Evolutionary conservation across 2,888 invertebrate genomes (phyloP), one percentile per base, ranked within the genome.

Genomic region (Tridacna gigas): DNA sequence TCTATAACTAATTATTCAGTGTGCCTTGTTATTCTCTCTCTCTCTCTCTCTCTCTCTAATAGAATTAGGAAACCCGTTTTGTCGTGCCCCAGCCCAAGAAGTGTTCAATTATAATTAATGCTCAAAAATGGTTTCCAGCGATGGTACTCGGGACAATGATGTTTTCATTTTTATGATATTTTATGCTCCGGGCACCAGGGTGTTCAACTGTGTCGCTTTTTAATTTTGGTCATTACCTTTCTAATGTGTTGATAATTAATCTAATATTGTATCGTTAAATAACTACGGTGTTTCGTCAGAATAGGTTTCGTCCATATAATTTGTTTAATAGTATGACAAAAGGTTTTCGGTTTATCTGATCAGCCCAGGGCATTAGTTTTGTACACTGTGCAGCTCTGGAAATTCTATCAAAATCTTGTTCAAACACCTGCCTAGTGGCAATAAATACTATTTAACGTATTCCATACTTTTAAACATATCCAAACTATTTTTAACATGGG

Each of bases 291-390:
- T 71, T 67, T 71, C 71, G 71, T 51, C 71, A 28, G 51, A 25
- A 20, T 28, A 22, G 26, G 71, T n/a, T 71, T 71, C 71, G 71
- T 51, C 48, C 71, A 51, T 79, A 76, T 84, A 84, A 84, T 82
- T 82, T 84, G 79, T 77, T 84, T 84, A 77, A 84, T 79, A 84
- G 84, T 84, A 69, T 74, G 82, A 79, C 79, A 82, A 84, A 82
- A 79, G 79, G 51, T 47, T 47, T 65, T 37, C 13, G 18, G 3
- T 18, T 37, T 82, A 84, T 84, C 82, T 65, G 79, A 84, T 84
- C 75, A 18, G 28, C 84, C 81, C 25, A n/a, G 13, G 63, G 84
- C 71, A 20, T 26, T 37, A 37, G 37, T 37, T 37, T 37, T 37
- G 37, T 37, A 37, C 37, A 37, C 37, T 37, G 37, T 37, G 37